Evolutionary conservation across 2,797 vertebrate genomes (phyloP).

Genomic region (Tenualosa ilisha): DNA sequence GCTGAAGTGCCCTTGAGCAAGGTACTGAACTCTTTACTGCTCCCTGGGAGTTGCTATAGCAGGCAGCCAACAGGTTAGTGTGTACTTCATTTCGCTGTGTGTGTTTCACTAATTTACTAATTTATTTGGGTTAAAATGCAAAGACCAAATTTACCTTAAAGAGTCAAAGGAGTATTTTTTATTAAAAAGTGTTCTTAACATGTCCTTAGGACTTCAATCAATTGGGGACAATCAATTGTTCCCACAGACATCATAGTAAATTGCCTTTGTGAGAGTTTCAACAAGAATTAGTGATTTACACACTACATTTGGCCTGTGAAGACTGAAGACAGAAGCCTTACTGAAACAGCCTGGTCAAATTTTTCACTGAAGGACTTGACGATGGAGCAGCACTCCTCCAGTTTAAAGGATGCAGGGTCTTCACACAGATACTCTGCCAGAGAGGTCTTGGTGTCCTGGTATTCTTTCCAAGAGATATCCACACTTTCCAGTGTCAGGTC

Average conservation of each 20-base stretch:
- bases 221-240: neutral
- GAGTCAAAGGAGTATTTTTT: no score
- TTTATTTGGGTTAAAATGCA: no score
- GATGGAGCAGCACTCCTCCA: conserved; percentile 80
- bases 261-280: neutral
- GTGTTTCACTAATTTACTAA: no score
- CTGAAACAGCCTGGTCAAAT: conserved; percentile 74
- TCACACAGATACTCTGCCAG: conserved; percentile 82
- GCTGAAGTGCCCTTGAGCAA: no score
- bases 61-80: no score
- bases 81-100: no score
- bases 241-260: neutral
- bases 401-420: conserved; percentile 72
- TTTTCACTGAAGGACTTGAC: conserved; percentile 79
- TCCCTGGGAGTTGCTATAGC: no score
- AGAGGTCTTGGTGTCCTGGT: conserved; percentile 56
- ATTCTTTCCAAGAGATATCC: conserved; percentile 58
- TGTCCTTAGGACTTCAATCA: neutral
- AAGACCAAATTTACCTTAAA: no score
- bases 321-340: conserved; percentile 43
- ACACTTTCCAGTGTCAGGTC: conserved; percentile 62
- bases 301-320: neutral
- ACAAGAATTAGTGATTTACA: neutral
- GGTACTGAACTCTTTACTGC: no score
- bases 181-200: neutral